Conservation (phyloP, 2,113 vertebrate genomes). For the Acanthisitta chloris region DNA sequence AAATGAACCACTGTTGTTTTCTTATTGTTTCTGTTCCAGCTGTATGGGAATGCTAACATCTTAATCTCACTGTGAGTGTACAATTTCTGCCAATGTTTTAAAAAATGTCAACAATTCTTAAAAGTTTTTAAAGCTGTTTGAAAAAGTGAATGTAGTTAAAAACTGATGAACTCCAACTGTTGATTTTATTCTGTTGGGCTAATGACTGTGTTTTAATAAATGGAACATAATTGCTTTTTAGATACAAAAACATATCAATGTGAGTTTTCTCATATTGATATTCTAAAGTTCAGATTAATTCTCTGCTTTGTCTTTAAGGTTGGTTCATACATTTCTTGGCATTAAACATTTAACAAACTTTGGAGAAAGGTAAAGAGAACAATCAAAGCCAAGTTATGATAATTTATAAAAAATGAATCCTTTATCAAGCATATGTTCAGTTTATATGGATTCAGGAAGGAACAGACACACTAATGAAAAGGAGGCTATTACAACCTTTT, state of each 20-base stretch:
- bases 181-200: not conserved
- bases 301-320: not conserved
- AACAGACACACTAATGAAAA: not conserved
- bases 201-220: not conserved
- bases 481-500: not conserved
- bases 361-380: not conserved
- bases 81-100: not conserved
- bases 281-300: not conserved
- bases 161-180: not conserved
- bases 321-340: not conserved
- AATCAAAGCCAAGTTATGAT: not conserved
- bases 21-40: slow-evolving; percentile 49
- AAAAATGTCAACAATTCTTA: not conserved
- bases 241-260: not conserved
- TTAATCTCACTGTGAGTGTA: not conserved
- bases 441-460: not conserved
- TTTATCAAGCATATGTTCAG: not conserved
- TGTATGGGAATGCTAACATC: not conserved
- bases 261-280: not conserved
- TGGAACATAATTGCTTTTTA: not conserved
- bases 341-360: not conserved
- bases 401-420: not conserved
- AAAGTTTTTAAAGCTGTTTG: not conserved
- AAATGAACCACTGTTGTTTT: slow-evolving; percentile 59
- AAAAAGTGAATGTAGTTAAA: not conserved